phyloP scores from a whole-genome alignment of 1,140 invertebrate species.

The Brachionus paranguensis region DNA sequence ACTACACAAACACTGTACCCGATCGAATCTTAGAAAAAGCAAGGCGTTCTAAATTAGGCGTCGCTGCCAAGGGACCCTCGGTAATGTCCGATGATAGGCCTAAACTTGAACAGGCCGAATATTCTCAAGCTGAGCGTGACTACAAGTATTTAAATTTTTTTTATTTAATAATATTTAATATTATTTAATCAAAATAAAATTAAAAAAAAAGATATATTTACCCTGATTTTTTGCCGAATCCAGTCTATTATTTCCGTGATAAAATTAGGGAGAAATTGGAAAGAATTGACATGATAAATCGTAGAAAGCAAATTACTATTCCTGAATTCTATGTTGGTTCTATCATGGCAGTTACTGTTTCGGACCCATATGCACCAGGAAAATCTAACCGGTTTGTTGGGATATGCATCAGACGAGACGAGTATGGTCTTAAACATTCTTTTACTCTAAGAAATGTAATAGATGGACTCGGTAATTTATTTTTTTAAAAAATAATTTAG shows the following conservation, averaged over 20 bases:
- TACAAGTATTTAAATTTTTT: background rate
- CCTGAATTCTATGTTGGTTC: slow-evolving; percentile 97
- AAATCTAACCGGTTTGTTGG: slow-evolving; percentile 87
- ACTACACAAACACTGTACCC: slow-evolving; percentile 1
- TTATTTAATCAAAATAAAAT: background rate
- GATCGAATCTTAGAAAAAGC: slow-evolving; percentile 30
- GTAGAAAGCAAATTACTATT: slow-evolving; percentile 74
- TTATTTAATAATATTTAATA: background rate
- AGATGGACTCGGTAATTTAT: slow-evolving; percentile 67
- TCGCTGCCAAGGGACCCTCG: background rate
- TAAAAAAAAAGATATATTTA: slow-evolving; percentile 65
- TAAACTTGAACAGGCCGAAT: background rate
- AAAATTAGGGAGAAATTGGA: slow-evolving; percentile 77
- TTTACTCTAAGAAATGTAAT: slow-evolving; percentile 88
- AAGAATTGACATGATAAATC: slow-evolving; percentile 80
- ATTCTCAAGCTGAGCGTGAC: slow-evolving; percentile 17
- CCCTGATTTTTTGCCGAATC: slow-evolving; percentile 88
- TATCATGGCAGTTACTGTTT: slow-evolving; percentile 80
- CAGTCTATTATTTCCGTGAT: slow-evolving; percentile 71
- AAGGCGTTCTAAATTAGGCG: slow-evolving; percentile 17
- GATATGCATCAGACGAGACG: slow-evolving; percentile 80
- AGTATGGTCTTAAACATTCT: slow-evolving; percentile 70
- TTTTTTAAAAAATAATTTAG: background rate
- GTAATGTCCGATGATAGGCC: background rate
- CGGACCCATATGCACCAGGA: slow-evolving; percentile 75